These are phyloP conservation scores for Choristoneura rosaceana DNA, from an alignment of 2,888 invertebrate genomes.

Conservation along the genomic window DNA sequence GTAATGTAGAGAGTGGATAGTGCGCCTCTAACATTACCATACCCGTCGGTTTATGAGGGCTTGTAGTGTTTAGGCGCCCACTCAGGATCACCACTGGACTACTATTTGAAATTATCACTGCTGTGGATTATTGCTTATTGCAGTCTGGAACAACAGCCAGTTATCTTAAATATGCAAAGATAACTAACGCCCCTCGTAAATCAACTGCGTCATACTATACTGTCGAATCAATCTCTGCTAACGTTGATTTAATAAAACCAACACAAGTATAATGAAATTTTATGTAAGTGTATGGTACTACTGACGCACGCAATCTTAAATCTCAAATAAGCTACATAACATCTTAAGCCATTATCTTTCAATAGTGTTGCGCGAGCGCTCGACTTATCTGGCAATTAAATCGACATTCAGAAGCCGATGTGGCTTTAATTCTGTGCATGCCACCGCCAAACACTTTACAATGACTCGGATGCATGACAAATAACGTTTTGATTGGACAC, in stretches of 20 bases:
- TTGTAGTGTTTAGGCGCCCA: conserved; percentile 83
- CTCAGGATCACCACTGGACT: conserved; percentile 66
- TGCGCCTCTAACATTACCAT: conserved; percentile 76
- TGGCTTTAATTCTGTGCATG: conserved; percentile 77
- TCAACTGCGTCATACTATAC: conserved; percentile 41
- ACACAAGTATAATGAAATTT: conserved; percentile 35
- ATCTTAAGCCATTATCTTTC: conserved; percentile 81
- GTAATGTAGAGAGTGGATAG: conserved; percentile 69
- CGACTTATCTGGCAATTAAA: conserved; percentile 84
- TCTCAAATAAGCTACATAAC: conserved; percentile 77
- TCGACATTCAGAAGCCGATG: conserved; percentile 84
- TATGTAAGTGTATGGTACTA: conserved; percentile 31
- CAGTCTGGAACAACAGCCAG: conserved; percentile 65
- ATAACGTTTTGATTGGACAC: conserved; percentile 83
- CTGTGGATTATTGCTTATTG: conserved; percentile 79
- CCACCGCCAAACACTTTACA: conserved; percentile 79
- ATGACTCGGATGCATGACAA: conserved; percentile 83
- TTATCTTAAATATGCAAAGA: conserved; percentile 70
- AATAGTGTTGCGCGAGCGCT: conserved; percentile 75
- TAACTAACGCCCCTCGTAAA: conserved; percentile 60
- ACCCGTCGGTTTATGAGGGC: conserved; percentile 80
- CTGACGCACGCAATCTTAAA: conserved; percentile 57
- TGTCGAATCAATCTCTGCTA: conserved; percentile 33
- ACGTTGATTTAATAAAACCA: conserved; percentile 38
- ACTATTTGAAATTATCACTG: conserved; percentile 80